Evolutionary conservation across 2,113 vertebrate species (phyloP).

Genomic region (Sphaerodactylus townsendi): DNA sequence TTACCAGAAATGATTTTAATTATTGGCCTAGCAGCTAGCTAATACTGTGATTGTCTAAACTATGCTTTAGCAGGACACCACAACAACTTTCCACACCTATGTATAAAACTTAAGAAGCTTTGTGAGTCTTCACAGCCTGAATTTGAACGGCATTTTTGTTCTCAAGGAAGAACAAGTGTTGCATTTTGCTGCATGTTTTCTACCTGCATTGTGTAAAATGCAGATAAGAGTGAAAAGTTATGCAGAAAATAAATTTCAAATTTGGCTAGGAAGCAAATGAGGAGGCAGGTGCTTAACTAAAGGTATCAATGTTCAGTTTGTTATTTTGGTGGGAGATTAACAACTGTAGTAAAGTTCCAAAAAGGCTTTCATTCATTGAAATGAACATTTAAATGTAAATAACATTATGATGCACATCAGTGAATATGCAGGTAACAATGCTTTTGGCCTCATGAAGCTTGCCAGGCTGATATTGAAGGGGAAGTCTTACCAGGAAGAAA

Average conservation of each 20-base stretch:
- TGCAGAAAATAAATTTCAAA: constrained; percentile 77
- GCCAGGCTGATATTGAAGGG: constrained; percentile 9
- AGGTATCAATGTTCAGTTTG: constrained; percentile 64
- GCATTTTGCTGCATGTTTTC: constrained; percentile 62
- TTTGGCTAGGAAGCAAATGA: constrained; percentile 74
- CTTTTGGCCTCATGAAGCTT: background rate
- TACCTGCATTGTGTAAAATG: constrained; percentile 72
- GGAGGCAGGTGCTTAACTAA: constrained; percentile 68
- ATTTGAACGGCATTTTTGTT: constrained; percentile 73
- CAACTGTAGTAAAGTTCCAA: constrained; percentile 40
- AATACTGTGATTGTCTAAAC: constrained; percentile 59
- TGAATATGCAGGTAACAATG: constrained; percentile 35
- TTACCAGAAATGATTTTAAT: constrained; percentile 56
- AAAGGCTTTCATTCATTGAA: constrained; percentile 32
- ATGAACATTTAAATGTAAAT: constrained; percentile 39
- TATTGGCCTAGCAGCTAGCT: constrained; percentile 58
- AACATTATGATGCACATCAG: constrained; percentile 36
- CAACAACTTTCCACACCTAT: constrained; percentile 69
- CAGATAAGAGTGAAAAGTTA: constrained; percentile 79
- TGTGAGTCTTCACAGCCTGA: constrained; percentile 71
- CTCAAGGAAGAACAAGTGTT: constrained; percentile 56
- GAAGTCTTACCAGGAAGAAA: background rate
- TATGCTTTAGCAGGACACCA: constrained; percentile 56
- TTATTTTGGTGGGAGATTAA: constrained; percentile 58
- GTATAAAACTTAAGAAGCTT: constrained; percentile 64